Evolutionary conservation across 2,113 vertebrate species (phyloP), one percentile per base, ranked within the genome.

Genomic region (Tachysurus fulvidraco): DNA sequence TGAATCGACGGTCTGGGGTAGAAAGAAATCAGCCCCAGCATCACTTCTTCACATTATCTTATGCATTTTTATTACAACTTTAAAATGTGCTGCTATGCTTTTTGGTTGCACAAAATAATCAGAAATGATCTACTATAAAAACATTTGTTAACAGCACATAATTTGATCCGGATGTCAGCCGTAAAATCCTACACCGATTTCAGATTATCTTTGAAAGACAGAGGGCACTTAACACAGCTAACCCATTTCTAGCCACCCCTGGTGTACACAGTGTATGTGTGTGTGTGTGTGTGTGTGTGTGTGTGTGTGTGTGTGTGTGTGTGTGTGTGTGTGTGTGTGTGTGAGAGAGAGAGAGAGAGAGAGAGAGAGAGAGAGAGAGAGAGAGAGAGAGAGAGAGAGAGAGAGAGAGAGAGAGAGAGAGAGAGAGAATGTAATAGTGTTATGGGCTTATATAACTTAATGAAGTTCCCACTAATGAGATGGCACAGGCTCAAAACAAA

Each of bases 401-500:
- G 60, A 14, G 41, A 25, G 59, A 50, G 54, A 30, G 69, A 62
- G 71, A 60, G 59, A 62, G 60, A 25, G 60, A 62, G 55, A 11
- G 36, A 55, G 30, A 41, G 54, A 46, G 44, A 30, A 13, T 21
- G 62, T 67, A 54, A 69, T 50, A 54, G 57, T 50, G 21, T 73
- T 71, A 60, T 81, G 44, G 52, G 52, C 78, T 82, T 86, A 86
- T 82, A 44, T 86, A 86, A 74, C 78, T 60, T 82, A 86, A 86
- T 82, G 79, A 86, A 86, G 62, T 67, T 82, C 78, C 67, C 54
- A 74, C 55, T 86, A 74, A 86, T 86, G 67, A 86, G 64, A 86
- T 81, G 85, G 64, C 25, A n/a, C 78, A 86, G 78, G 52, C 78
- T 44, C 79, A 71, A 46, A 73, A 54, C 19, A 55, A 62, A 64